Conservation (phyloP, 2,797 vertebrate genomes). For the Alcedo quadribrachys region DNA sequence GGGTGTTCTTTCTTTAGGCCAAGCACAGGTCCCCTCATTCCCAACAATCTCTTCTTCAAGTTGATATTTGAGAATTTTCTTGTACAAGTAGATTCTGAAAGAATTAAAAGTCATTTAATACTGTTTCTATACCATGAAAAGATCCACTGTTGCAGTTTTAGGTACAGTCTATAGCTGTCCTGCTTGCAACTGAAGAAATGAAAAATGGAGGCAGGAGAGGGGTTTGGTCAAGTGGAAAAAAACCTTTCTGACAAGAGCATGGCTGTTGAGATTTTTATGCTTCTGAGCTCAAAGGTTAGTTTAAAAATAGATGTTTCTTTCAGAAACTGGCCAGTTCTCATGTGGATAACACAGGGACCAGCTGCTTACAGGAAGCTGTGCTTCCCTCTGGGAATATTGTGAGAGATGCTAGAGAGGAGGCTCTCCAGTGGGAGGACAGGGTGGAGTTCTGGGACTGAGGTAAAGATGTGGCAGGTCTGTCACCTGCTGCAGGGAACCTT, state of each 20-base stretch:
- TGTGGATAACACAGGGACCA: not conserved
- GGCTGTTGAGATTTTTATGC: not conserved
- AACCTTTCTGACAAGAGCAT: not conserved
- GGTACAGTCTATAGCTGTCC: not conserved
- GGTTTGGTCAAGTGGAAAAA: not conserved
- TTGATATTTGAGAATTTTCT: not conserved
- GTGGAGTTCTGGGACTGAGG: not conserved
- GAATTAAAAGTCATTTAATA: not conserved
- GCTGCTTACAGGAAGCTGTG: not conserved
- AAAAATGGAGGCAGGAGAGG: not conserved
- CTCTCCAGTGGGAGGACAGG: not conserved
- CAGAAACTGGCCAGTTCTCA: not conserved
- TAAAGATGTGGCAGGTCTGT: not conserved
- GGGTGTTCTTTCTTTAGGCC: not conserved
- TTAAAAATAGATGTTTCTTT: conserved; percentile 15
- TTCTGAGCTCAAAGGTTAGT: conserved; percentile 16
- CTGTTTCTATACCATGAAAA: not conserved
- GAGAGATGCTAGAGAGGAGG: not conserved
- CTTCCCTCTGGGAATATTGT: not conserved
- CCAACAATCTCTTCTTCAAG: not conserved
- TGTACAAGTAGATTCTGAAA: not conserved
- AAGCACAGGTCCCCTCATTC: not conserved
- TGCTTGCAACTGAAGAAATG: not conserved
- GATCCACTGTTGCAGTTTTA: not conserved
- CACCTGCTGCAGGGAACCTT: not conserved